Base-by-base conservation (phyloP, 2,888 invertebrate species). In the Napeogenes inachia region DNA sequence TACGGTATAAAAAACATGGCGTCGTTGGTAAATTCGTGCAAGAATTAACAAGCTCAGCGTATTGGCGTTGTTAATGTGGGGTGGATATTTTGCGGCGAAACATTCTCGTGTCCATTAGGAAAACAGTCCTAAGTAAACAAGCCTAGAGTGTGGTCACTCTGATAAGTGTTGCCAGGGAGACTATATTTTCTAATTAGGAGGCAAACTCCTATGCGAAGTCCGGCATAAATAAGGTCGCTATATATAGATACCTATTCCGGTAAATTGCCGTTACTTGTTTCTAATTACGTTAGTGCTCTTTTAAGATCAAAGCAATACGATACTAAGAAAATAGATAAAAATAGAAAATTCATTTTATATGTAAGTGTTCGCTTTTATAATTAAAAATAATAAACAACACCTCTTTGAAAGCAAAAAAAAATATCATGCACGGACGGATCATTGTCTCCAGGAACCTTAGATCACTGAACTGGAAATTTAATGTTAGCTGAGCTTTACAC, bases 81-180 rank as follows among this genome's bases (percentile, higher is more conserved):
- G 72, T 73, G 75, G 76, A 77, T 80, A 78, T 79, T 75, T 70
- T 70, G 70, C 71, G 70, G 74, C 77, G 76, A 80, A 80, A 83
- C 78, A 78, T 82, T 80, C 80, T 80, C 77, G 72, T 81, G 82
- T 82, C 87, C 82, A 84, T 87, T 85, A 85, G 78, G 84, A 84
- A 84, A 81, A 84, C 83, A 80, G 84, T 82, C 89, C 89, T 89
- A 88, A 87, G 77, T 74, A 87, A 87, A 88, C 85, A 85, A 57
- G 45, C 63, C 67, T 74, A 70, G 82, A 75, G 83, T 83, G 83
- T 85, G 86, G 85, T 81, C 83, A 80, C 79, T 76, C 79, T 74
- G 87, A 88, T 88, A 88, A 87, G 82, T 84, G 81, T 80, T 75
- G 77, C 78, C 70, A 74, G 75, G 78, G 78, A 72, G 76, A 80